Evolutionary conservation across 2,797 vertebrate genomes (phyloP).

Genomic region (Nyctibius grandis): DNA sequence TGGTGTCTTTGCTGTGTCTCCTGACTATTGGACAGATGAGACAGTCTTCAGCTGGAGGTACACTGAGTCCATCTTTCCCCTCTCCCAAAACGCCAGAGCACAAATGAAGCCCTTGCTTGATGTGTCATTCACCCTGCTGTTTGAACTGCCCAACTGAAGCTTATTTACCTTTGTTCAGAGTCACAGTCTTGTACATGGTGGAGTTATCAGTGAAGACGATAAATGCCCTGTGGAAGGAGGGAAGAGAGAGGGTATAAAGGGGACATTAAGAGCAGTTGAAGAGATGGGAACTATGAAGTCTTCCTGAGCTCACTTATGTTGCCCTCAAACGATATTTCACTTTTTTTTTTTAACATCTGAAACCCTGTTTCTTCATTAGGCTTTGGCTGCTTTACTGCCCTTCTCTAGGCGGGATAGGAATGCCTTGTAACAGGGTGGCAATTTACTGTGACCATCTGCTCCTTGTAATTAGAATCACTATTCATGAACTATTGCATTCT

Average conservation of each 20-base stretch:
- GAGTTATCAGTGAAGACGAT: background rate
- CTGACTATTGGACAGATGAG: background rate
- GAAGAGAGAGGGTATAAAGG: background rate
- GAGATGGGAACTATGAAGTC: background rate
- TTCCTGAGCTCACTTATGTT: background rate
- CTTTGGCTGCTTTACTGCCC: background rate
- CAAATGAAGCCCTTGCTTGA: background rate
- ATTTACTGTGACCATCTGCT: background rate
- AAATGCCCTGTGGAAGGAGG: slow-evolving; percentile 18
- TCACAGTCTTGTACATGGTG: rapidly evolving
- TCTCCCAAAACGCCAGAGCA: background rate
- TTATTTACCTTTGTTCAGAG: background rate
- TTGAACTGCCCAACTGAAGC: background rate
- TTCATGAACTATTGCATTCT: background rate
- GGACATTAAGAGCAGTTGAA: background rate
- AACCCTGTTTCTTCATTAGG: background rate
- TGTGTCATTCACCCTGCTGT: background rate
- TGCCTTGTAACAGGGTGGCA: background rate
- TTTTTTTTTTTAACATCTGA: background rate
- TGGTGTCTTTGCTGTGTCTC: background rate
- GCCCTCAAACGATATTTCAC: background rate
- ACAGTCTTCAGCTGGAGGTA: background rate
- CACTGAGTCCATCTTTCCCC: background rate
- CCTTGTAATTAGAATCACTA: background rate
- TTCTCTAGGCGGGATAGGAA: background rate